Evolutionary conservation across 2,113 vertebrate species (phyloP), one percentile per base, ranked within the genome.

Genomic region (Tupaia tana): DNA sequence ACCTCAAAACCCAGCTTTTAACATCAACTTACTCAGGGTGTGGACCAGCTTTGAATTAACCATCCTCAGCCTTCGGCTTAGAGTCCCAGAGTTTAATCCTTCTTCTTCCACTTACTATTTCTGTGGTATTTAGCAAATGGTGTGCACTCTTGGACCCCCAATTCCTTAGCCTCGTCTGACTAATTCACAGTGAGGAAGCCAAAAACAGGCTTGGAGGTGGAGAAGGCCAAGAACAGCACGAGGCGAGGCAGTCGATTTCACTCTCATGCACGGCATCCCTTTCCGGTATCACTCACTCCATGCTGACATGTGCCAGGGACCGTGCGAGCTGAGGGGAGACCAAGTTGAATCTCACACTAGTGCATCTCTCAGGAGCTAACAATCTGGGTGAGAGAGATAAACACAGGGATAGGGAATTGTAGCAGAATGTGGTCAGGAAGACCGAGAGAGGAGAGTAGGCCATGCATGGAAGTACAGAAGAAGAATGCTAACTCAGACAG

Each of bases 1-100:
- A 7, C 93, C 2, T 15, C 31, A 78, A 64, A 96, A 80, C 74
- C 3, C 89, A 94, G 74, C 90, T 95, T 95, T 83, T 90, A 97
- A 73, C 90, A 29, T 34, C 0, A 6, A 69, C 43, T 82, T 91
- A 10, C 63, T 56, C 86, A 74, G 58, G 82, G 58, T 74, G 75
- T 71, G 85, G 25, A 75, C 2, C 9, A 69, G 69, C 88, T 85
- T 95, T 95, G 29, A 95, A 86, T 89, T 24, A 1, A 70, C 10
- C 70, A 70, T 78, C 69, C 18, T 14, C n/a, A 29, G 54, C 4
- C 12, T 93, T 52, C 27, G 64, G 16, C 16, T 83, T 74, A 74
- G 43, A 92, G 83, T 27, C n/a, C 7, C 20, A 56, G 19, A 92
- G 31, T 93, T 86, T 25, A 93, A 34, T 74, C 19, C 8, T 31